Evolutionary conservation across 2,888 invertebrate genomes (phyloP).

Genomic region (Isoperla grammatica): DNA sequence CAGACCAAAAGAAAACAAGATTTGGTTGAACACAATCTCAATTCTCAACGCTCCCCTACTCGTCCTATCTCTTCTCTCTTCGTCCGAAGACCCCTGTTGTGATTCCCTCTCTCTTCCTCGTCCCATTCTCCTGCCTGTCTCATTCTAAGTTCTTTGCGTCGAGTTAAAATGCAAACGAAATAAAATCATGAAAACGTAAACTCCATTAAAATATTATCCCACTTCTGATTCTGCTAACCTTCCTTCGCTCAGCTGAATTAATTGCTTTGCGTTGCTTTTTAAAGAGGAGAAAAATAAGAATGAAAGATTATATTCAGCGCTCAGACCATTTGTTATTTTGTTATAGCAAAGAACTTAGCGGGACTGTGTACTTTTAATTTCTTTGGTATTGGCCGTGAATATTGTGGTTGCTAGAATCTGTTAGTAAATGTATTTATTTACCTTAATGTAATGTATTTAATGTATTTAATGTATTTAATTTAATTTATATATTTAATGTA

Average conservation of each 20-base stretch:
- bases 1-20: not conserved
- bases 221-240: conserved; percentile 3
- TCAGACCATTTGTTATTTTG: too few relatives aligned
- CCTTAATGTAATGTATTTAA: too few relatives aligned
- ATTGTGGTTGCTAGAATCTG: too few relatives aligned
- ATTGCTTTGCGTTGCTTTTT: not conserved
- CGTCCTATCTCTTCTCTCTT: not conserved
- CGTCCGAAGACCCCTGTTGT: not conserved
- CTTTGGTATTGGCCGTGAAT: too few relatives aligned
- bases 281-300: not conserved
- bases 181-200: conserved; percentile 11
- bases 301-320: not conserved
- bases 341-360: too few relatives aligned
- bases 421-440: too few relatives aligned
- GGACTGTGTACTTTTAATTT: too few relatives aligned
- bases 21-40: not conserved
- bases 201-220: conserved; percentile 14
- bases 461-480: too few relatives aligned
- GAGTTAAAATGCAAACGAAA: not conserved
- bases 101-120: too few relatives aligned
- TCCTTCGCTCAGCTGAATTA: conserved; percentile 3
- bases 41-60: too few relatives aligned
- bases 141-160: not conserved
- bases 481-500: too few relatives aligned
- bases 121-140: too few relatives aligned